Evolutionary conservation across 2,888 invertebrate genomes (phyloP), one percentile per base, ranked within the genome.

Genomic region (Phlogophora meticulosa): DNA sequence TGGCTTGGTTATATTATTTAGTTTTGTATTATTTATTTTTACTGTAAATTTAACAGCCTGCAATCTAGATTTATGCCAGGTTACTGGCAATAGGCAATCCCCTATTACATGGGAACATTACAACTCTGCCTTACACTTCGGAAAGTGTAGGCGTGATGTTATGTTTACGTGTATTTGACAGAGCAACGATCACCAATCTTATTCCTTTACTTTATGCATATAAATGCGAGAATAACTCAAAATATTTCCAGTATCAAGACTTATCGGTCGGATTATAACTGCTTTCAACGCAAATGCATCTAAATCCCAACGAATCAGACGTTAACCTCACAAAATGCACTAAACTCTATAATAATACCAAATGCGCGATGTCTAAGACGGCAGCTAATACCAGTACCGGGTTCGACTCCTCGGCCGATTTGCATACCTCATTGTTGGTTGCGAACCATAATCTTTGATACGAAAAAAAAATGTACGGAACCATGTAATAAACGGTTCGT

Each of bases 341-440:
- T 86, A 90, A 90, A 89, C 85, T 86, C 86, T 89, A 91, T 92
- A 93, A 91, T 92, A 89, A 89, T 53, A 76, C 60, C 82, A 84
- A 85, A 82, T 85, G 85, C 85, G 77, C 70, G 85, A 82, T 85
- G 79, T 88, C 91, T 90, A 91, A 91, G 85, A 77, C 81, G 72
- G 74, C 72, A 85, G 86, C 88, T 85, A 85, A 89, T 93, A 92
- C 93, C 92, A 82, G 87, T 86, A 89, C 85, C 78, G 84, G 83
- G 87, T 88, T 91, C 86, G 88, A 86, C 82, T 87, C 88, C 82
- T 76, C 69, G 42, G 60, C 48, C 83, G 89, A 95, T 95, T 95
- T 90, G 93, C 95, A 95, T 95, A 92, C 84, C 87, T 94, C 93
- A 95, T 95, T 94, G 92, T 90, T 87, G 92, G 94, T 90, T 94